A percentile compares a stretch with the other conserved stretches of the same genome.
phyloP scores from a whole-genome alignment of 92 coral and sea anemone genomes.

The Porites rus region DNA sequence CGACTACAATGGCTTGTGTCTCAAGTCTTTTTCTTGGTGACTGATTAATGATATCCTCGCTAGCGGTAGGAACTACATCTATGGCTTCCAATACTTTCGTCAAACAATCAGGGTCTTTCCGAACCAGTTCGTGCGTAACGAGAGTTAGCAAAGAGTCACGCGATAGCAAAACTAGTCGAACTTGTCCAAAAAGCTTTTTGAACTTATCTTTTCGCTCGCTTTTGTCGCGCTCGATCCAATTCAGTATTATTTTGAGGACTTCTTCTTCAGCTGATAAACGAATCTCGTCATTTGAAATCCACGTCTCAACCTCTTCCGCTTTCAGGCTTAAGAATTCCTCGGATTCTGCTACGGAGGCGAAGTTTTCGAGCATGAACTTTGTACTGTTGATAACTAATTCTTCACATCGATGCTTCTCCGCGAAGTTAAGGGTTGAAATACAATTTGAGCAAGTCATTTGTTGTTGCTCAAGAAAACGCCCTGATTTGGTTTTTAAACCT shows the following conservation, averaged over 20 bases:
- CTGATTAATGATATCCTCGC: neutral
- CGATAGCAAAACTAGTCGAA: conserved; percentile 11
- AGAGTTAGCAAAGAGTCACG: conserved; percentile 22
- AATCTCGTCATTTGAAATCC: conserved; percentile 28
- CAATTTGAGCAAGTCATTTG: conserved; percentile 14
- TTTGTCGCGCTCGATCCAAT: neutral
- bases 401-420: conserved; percentile 24
- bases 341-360: neutral
- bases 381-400: neutral
- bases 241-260: neutral
- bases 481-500: conserved; percentile 3
- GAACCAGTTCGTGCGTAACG: conserved; percentile 14
- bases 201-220: neutral
- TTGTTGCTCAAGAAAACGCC: conserved; percentile 4
- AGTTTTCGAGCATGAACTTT: conserved; percentile 2
- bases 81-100: neutral
- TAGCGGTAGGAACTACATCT: neutral
- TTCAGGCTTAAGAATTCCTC: conserved; percentile 18
- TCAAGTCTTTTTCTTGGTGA: conserved; percentile 2
- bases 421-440: conserved; percentile 32
- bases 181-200: neutral
- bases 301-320: neutral
- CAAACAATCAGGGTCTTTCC: neutral
- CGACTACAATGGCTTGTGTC: conserved; percentile 18
- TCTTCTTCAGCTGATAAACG: conserved; percentile 1